A percentile compares a stretch with the other conserved stretches of the same genome.
These are phyloP conservation scores for Dendrolimus houi DNA, from an alignment of 2,888 invertebrate genomes.

Conservation along the genomic window DNA sequence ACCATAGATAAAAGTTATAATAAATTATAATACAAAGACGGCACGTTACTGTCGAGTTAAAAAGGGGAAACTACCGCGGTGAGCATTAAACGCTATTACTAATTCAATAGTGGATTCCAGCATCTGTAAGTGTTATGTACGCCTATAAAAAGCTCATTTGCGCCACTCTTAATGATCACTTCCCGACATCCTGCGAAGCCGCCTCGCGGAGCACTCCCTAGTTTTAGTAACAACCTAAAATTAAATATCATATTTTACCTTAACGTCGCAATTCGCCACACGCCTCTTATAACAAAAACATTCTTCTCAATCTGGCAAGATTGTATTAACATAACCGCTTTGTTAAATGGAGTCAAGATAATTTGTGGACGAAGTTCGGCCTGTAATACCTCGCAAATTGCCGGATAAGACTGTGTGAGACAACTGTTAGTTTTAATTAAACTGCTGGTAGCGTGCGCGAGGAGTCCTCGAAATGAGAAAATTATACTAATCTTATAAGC, in stretches of 20 bases:
- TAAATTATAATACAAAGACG: constrained; percentile 13
- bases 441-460: constrained; percentile 69
- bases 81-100: constrained; percentile 46
- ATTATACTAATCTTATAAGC: constrained; percentile 75
- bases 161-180: constrained; percentile 47
- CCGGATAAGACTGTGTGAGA: constrained; percentile 75
- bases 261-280: constrained; percentile 54
- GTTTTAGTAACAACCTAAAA: constrained; percentile 38
- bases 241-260: constrained; percentile 59
- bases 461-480: constrained; percentile 67
- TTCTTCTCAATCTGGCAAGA: constrained; percentile 61
- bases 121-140: constrained; percentile 57
- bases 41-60: constrained; percentile 11
- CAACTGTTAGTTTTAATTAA: constrained; percentile 77
- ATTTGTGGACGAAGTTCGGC: constrained; percentile 73
- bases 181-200: constrained; percentile 30
- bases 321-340: constrained; percentile 73
- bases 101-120: constrained; percentile 58
- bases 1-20: not conserved
- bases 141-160: constrained; percentile 59
- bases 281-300: constrained; percentile 59
- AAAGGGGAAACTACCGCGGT: not conserved
- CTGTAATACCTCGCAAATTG: constrained; percentile 76
- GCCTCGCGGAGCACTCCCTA: constrained; percentile 28
- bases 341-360: constrained; percentile 73